These are phyloP conservation scores for Leptopilina myrica DNA, from an alignment of 2,888 invertebrate species.

Conservation along the genomic window DNA sequence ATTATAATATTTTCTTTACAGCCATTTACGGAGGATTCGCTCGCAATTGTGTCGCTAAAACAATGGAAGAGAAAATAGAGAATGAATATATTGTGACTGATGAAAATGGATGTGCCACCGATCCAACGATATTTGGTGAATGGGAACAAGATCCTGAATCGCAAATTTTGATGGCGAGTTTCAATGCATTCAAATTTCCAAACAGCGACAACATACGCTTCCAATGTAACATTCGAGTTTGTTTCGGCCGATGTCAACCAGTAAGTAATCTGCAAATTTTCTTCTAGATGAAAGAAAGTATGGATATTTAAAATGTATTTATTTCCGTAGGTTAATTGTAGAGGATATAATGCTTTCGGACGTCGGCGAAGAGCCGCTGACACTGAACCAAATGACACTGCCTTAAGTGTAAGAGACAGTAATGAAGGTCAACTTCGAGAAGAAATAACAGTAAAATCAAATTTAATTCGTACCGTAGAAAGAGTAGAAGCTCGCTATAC, in stretches of 20 bases:
- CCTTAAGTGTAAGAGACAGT: conserved; percentile 79
- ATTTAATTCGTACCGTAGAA: conserved; percentile 93
- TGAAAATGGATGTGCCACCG: conserved; percentile 95
- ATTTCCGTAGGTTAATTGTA: conserved; percentile 88
- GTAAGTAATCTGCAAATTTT: conserved; percentile 78
- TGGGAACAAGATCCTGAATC: conserved; percentile 94
- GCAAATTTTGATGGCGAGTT: conserved; percentile 90
- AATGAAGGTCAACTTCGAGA: conserved; percentile 89
- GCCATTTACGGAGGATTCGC: conserved; percentile 97
- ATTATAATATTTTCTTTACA: conserved; percentile 66
- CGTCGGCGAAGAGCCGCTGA: conserved; percentile 86
- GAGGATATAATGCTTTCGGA: conserved; percentile 93
- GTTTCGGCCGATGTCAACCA: conserved; percentile 96
- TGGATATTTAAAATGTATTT: conserved; percentile 33
- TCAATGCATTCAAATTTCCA: conserved; percentile 97
- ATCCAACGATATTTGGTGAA: conserved; percentile 94
- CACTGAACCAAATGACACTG: conserved; percentile 78
- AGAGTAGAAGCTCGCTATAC: conserved; percentile 87
- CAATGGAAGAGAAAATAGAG: conserved; percentile 91
- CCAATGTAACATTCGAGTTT: conserved; percentile 96
- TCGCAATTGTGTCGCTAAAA: conserved; percentile 94
- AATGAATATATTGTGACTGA: conserved; percentile 96
- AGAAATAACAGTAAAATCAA: conserved; percentile 95
- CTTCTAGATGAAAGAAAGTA: conserved; percentile 1
- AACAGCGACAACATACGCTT: conserved; percentile 95